phyloP scores from a whole-genome alignment of 2,797 vertebrate genomes.

The Chelon labrosus region DNA sequence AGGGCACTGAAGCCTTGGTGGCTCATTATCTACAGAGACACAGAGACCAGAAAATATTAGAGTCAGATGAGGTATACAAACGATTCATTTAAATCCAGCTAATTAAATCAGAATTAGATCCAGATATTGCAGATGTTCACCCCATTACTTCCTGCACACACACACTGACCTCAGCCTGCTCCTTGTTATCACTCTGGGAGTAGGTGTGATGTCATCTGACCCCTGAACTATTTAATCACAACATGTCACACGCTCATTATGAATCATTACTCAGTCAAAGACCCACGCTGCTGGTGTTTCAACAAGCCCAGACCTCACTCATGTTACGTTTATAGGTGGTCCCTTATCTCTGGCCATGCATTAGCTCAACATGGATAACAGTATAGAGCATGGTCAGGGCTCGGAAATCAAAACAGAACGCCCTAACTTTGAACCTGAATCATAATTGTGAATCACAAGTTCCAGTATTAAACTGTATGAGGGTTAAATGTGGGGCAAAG shows the following conservation, averaged over 20 bases:
- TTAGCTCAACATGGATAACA: slow-evolving; percentile 13
- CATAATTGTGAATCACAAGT: background rate
- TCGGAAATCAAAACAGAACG: too few relatives aligned
- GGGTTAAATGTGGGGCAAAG: too few relatives aligned
- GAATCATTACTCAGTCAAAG: slow-evolving; percentile 24
- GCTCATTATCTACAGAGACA: slow-evolving; percentile 86
- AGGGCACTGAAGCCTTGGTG: slow-evolving; percentile 92
- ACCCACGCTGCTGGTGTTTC: background rate
- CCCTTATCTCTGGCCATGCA: slow-evolving; percentile 8
- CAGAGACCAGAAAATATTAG: background rate
- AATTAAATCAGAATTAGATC: slow-evolving; percentile 18
- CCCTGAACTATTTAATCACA: slow-evolving; percentile 46
- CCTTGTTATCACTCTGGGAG: slow-evolving; percentile 43
- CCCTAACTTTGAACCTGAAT: background rate
- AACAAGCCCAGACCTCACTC: slow-evolving; percentile 1
- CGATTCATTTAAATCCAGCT: too few relatives aligned
- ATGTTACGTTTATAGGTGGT: background rate
- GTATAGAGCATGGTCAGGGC: too few relatives aligned
- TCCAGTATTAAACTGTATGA: too few relatives aligned
- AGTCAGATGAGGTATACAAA: background rate
- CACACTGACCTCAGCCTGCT: slow-evolving; percentile 35
- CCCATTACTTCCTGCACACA: background rate
- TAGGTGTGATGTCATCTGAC: slow-evolving; percentile 62
- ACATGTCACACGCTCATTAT: slow-evolving; percentile 33
- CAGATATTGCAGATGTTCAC: slow-evolving; percentile 31